These are phyloP conservation scores for Charadrius vociferus DNA, from an alignment of 2,113 vertebrate species.

Conservation along the genomic window DNA sequence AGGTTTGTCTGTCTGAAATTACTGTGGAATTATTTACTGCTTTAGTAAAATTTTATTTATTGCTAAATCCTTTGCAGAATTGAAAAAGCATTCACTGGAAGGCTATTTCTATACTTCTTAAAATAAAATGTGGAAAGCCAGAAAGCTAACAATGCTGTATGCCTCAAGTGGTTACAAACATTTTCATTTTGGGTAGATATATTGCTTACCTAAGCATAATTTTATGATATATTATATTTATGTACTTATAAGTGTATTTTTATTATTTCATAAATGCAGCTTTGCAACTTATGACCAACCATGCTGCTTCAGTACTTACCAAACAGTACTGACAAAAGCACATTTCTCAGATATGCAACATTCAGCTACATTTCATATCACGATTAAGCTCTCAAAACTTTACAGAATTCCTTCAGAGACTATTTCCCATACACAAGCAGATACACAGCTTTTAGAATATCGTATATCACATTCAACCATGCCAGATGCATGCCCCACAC, in stretches of 20 bases:
- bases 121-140: background rate
- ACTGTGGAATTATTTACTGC: background rate
- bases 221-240: background rate
- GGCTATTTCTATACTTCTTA: background rate
- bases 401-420: background rate
- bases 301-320: background rate
- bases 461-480: background rate
- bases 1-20: background rate
- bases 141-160: background rate
- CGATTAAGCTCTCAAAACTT: background rate
- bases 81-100: background rate
- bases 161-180: background rate
- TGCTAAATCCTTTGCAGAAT: background rate
- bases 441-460: background rate
- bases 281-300: background rate
- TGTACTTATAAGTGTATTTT: background rate
- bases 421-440: background rate
- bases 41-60: background rate
- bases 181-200: background rate
- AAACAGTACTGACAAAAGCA: background rate
- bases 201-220: too few species aligned
- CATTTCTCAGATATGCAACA: background rate
- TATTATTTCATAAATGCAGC: background rate
- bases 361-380: background rate
- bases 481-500: background rate